Evolutionary conservation across 2,113 vertebrate genomes (phyloP), one percentile per base, ranked within the genome.

Genomic region (Oceanodroma tethys): DNA sequence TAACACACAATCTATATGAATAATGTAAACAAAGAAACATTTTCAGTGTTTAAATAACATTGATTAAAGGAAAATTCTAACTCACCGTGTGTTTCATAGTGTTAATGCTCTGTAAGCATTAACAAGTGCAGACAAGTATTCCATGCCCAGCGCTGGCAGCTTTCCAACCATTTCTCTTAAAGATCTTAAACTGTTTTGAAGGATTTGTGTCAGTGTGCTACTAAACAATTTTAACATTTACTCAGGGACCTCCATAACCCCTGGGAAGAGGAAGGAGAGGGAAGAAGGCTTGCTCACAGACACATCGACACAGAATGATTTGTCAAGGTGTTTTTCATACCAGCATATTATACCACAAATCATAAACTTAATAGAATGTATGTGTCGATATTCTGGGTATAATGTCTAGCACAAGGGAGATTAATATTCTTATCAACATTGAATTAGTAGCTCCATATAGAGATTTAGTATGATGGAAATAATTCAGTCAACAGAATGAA

Each of bases 291-390:
- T 47, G 9, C 32, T 91, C 16, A 36, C 23, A 45, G n/a, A 7
- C 21, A 23, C 11, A 13, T 8, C 0, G 2, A 56, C 0, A 1
- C 21, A 53, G 32, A 72, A 26, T 3, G 5, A 8, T 86, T 63
- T 72, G 19, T 76, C 63, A 29, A 7, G 2, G 14, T 5, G 43
- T 4, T 88, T 78, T 45, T 56, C 53, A 42, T 38, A 26, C 22
- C 50, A n/a, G 50, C 6, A 0, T 19, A 47, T 25, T 9, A 53
- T 26, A 27, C 14, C 29, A 21, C 42, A 45, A 63, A 29, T n/a
- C 76, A 42, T 29, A 76, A 95, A 52, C 36, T 63, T 21, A 21
- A 21, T 27, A n/a, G 52, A 76, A 72, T 8, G 19, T 2, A n/a
- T 9, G 2, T 73, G 81, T 38, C 96, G 36, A 62, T 87, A 81